A percentile compares a stretch with the other conserved stretches of the same genome.
phyloP scores from a whole-genome alignment of 2,113 vertebrate species.

The Esox niger region DNA sequence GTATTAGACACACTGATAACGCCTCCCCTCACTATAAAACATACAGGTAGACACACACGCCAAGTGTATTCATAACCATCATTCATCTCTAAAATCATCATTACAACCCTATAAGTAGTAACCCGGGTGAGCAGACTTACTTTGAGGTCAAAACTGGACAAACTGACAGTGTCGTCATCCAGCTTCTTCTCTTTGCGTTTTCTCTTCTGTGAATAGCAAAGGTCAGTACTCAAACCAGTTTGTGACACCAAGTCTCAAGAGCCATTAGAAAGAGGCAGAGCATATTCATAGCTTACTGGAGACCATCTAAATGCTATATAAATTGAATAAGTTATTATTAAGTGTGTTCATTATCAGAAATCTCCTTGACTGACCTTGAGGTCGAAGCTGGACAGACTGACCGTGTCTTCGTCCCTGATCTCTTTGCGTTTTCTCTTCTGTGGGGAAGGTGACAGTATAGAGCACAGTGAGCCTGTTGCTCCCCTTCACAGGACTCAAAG shows the following conservation, averaged over 20 bases:
- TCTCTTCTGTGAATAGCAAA: conserved; percentile 76
- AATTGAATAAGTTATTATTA: too few relatives aligned
- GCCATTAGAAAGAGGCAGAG: neutral
- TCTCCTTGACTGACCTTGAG: conserved; percentile 76
- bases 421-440: conserved; percentile 89
- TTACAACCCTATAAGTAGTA: too few relatives aligned
- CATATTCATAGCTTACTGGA: too few relatives aligned
- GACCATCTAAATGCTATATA: too few relatives aligned
- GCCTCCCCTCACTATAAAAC: neutral
- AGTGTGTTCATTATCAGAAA: too few relatives aligned
- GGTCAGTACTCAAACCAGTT: neutral
- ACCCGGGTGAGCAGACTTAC: conserved; percentile 55
- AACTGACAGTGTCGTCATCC: conserved; percentile 82
- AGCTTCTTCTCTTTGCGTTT: conserved; percentile 86
- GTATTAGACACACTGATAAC: neutral
- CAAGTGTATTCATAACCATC: neutral
- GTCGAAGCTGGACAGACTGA: conserved; percentile 87
- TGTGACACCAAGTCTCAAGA: neutral
- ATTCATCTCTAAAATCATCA: too few relatives aligned
- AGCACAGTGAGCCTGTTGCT: neutral
- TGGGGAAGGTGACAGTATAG: neutral
- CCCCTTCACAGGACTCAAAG: neutral
- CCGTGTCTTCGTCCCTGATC: conserved; percentile 79
- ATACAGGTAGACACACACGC: conserved; percentile 16
- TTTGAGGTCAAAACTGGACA: conserved; percentile 89